Evolutionary conservation across 2,888 invertebrate genomes (phyloP), one percentile per base, ranked within the genome.

Genomic region (Microdon myrmicae): DNA sequence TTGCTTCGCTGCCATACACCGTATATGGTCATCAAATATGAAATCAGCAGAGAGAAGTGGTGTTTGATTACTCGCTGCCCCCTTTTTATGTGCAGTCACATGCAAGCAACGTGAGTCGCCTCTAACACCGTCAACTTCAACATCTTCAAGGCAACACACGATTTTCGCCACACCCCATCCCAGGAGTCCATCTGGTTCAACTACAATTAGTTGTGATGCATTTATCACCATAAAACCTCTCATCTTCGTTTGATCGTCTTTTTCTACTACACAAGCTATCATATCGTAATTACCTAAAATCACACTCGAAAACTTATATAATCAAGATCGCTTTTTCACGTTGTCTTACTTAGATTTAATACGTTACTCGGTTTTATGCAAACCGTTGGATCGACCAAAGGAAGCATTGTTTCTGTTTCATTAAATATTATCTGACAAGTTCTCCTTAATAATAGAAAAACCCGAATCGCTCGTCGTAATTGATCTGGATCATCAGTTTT

Each of bases 1-100:
- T 79, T 98, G 98, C 74, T 97, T 98, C 14, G 98, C 98, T 10
- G 98, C 97, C 96, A 98, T 96, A 75, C 97, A 98, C 19, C 98
- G 85, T 69, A 99, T 99, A 76, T 98, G 97, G 82, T 99, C 99
- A 76, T 99, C 98, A 77, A 99, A 99, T 59, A 97, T 87, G 80
- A 99, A 97, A 79, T 92, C 94, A 6, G 95, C 93, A 3, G 91
- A 87, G 5, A 96, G 81, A n/a, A 94, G 79, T 1, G 94, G 90
- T 0, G 90, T 86, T 35, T 90, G 83, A 47, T 89, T 89, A 14
- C 87, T 81, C 0, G 87, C 85, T 0, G 82, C 83, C 1, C 79
- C 78, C 1, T 91, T 91, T 71, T 92, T 89, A 79, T 96, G 94
- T 20, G 97, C 91, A 0, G 94, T 94, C 43, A 99, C 86, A 75